Evolutionary conservation across 2,888 invertebrate species (phyloP).

Genomic region (Tetranychus piercei): DNA sequence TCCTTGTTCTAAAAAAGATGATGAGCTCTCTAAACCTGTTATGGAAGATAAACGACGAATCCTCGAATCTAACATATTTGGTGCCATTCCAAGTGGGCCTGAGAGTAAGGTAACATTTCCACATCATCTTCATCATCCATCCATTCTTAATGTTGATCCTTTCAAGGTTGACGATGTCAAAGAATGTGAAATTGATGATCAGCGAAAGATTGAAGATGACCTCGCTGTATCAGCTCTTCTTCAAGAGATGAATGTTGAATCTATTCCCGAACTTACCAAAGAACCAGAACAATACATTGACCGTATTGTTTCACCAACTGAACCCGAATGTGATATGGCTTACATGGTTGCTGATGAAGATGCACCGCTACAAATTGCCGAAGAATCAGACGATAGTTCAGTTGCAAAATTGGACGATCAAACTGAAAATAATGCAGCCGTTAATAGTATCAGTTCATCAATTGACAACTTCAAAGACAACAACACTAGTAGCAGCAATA

Average conservation of each 20-base stretch:
- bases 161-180: conserved; percentile 12
- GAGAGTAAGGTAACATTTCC: neutral
- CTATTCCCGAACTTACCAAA: conserved; percentile 25
- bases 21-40: conserved; percentile 33
- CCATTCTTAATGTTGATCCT: neutral
- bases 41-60: conserved; percentile 32
- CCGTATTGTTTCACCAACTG: neutral
- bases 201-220: conserved; percentile 28
- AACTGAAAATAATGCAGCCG: neutral
- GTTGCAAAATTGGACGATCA: neutral
- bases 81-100: conserved; percentile 4
- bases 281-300: conserved; percentile 17
- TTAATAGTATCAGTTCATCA: neutral
- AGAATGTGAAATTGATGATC: conserved; percentile 26
- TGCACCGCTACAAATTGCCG: conserved; percentile 14
- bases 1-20: conserved; percentile 34
- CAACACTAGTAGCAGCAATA: neutral
- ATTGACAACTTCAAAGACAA: neutral
- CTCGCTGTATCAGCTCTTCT: conserved; percentile 28
- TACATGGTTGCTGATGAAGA: conserved; percentile 2
- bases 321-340: conserved; percentile 3
- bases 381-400: conserved; percentile 3
- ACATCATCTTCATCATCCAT: neutral
- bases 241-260: conserved; percentile 27
- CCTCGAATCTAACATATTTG: conserved; percentile 11